Conservation (phyloP, 2,888 invertebrate species). For the Polydesmus complanatus region DNA sequence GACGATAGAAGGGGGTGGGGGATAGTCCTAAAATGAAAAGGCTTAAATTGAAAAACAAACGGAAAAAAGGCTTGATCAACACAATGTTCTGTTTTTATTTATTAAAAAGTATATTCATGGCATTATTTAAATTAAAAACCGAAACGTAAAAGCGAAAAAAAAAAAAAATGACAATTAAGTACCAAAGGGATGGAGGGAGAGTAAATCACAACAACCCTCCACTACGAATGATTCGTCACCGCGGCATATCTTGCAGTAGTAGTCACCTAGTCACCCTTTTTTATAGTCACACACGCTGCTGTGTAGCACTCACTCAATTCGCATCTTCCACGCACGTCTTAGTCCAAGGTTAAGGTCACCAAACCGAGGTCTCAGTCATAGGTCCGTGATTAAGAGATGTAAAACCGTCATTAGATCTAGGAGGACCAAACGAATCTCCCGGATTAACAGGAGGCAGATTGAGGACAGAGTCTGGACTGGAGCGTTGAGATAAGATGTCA, state of each 20-base stretch:
- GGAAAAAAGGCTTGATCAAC: not conserved
- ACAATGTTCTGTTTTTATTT: not conserved
- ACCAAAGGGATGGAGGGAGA: too few species aligned
- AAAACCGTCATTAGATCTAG: conserved; percentile 10
- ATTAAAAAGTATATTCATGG: not conserved
- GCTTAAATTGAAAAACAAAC: too few species aligned
- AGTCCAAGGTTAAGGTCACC: conserved; percentile 15
- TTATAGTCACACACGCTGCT: too few species aligned
- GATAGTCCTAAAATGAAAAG: too few species aligned
- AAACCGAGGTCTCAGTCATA: conserved; percentile 18
- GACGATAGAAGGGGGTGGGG: too few species aligned
- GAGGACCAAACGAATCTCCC: conserved; percentile 15
- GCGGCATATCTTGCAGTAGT: too few species aligned
- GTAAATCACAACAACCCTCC: too few species aligned
- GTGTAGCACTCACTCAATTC: too few species aligned
- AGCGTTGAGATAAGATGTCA: conserved; percentile 36
- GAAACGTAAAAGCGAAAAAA: not conserved
- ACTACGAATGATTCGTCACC: too few species aligned
- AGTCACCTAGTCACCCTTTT: too few species aligned
- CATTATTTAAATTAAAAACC: not conserved
- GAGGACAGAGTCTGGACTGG: conserved; percentile 35
- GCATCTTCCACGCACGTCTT: too few species aligned
- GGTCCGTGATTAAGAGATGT: conserved; percentile 15
- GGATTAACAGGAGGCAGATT: conserved; percentile 17
- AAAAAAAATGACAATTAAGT: not conserved